phyloP scores from a whole-genome alignment of 2,888 invertebrate genomes.

The Iselma pallidipennis region DNA sequence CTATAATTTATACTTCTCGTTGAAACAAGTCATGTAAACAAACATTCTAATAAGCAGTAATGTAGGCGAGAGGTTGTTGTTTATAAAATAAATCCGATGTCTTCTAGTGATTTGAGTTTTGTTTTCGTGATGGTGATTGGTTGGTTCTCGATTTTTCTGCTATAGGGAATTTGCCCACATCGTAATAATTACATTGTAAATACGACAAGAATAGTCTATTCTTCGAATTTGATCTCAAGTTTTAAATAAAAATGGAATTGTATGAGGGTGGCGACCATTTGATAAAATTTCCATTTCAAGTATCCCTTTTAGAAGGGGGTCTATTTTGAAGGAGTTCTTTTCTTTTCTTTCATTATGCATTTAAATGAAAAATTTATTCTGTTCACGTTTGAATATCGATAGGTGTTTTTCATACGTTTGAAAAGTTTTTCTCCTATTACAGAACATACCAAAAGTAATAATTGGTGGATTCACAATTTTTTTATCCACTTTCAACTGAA shows the following conservation, averaged over 20 bases:
- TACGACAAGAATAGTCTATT: background rate
- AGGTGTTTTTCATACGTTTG: constrained; percentile 15
- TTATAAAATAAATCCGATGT: background rate
- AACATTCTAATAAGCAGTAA: background rate
- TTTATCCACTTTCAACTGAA: no score
- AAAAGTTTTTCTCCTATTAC: constrained; percentile 1
- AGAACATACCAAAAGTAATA: background rate
- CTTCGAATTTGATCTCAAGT: background rate
- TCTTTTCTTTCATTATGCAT: constrained; percentile 18
- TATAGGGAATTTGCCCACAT: background rate
- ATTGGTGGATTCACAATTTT: no score
- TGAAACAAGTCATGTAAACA: no score
- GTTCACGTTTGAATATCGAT: constrained; percentile 20
- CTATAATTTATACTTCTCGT: no score
- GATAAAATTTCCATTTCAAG: constrained; percentile 24
- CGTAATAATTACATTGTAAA: constrained; percentile 12
- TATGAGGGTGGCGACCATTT: background rate
- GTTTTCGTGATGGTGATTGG: background rate
- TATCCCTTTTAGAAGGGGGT: constrained; percentile 1
- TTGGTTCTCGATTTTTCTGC: background rate
- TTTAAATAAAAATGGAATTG: constrained; percentile 9
- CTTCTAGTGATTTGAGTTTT: no score
- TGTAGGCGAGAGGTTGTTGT: background rate
- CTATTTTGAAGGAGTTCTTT: constrained; percentile 2
- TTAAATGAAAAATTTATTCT: constrained; percentile 20